These are phyloP conservation scores for Channallabes apus DNA, from an alignment of 2,797 vertebrate genomes.

Conservation along the genomic window DNA sequence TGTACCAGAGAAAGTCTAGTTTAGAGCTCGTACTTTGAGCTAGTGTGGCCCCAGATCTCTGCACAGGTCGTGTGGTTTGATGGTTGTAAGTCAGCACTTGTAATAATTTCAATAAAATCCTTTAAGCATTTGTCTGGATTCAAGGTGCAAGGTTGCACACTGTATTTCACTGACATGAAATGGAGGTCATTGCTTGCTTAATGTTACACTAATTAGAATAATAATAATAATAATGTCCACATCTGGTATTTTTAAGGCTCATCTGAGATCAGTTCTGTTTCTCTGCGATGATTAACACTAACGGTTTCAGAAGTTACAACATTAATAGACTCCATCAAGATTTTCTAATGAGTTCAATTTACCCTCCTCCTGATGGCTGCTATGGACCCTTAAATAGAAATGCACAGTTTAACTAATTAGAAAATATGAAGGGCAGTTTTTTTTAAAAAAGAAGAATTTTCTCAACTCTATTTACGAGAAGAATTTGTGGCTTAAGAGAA, in stretches of 20 bases:
- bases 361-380: neutral
- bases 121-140: neutral
- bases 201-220: neutral
- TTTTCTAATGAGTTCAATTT: neutral
- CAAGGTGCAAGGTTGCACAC: neutral
- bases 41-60: too few species aligned
- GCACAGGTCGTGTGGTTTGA: neutral
- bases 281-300: neutral
- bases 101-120: neutral
- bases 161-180: slow-evolving; percentile 1
- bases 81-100: neutral
- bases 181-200: neutral
- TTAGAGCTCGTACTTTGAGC: neutral
- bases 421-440: slow-evolving; percentile 27
- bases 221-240: neutral
- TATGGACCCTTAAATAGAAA: slow-evolving; percentile 14
- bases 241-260: neutral
- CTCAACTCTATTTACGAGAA: neutral
- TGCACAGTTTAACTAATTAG: slow-evolving; percentile 33
- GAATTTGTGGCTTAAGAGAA: neutral
- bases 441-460: slow-evolving; percentile 1
- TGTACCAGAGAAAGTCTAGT: too few species aligned
- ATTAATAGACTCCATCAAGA: slow-evolving; percentile 3
- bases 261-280: neutral
- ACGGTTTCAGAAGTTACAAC: neutral